Evolutionary conservation across 2,888 invertebrate genomes (phyloP).

Genomic region (Tiphia femorata): DNA sequence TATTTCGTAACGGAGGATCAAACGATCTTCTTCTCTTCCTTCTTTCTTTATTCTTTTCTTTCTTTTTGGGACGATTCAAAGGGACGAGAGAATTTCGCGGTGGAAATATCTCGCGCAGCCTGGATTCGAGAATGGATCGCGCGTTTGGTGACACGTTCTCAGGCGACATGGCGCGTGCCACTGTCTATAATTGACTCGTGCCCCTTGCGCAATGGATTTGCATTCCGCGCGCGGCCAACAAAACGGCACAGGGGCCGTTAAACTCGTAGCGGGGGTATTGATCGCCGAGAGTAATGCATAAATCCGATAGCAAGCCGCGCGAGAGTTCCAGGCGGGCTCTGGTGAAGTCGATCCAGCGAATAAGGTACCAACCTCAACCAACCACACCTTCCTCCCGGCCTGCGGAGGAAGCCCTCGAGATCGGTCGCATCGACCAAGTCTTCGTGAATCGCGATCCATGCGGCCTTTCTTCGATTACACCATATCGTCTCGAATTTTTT

Average conservation of each 20-base stretch:
- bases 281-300: constrained; percentile 54
- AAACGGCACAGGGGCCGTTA: constrained; percentile 55
- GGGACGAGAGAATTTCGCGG: too few relatives aligned
- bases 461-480: constrained; percentile 4
- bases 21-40: too few relatives aligned
- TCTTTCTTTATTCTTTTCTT: too few relatives aligned
- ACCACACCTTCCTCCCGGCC: constrained; percentile 38
- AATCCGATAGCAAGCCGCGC: constrained; percentile 50
- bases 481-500: neutral
- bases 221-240: constrained; percentile 51
- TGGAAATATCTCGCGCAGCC: too few relatives aligned
- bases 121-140: too few relatives aligned
- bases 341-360: neutral
- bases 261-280: constrained; percentile 50
- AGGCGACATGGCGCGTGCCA: constrained; percentile 11
- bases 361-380: constrained; percentile 36
- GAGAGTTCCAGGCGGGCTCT: constrained; percentile 17
- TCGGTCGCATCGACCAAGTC: constrained; percentile 1
- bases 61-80: too few relatives aligned
- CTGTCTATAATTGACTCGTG: constrained; percentile 40
- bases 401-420: constrained; percentile 1
- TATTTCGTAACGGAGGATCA: too few relatives aligned
- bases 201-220: constrained; percentile 48
- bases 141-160: too few relatives aligned
- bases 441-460: neutral